Percentiles rank a stretch among this genome's conserved stretches.
Evolutionary conservation across 2,113 vertebrate species (phyloP).

Genomic region (Motacilla alba): DNA sequence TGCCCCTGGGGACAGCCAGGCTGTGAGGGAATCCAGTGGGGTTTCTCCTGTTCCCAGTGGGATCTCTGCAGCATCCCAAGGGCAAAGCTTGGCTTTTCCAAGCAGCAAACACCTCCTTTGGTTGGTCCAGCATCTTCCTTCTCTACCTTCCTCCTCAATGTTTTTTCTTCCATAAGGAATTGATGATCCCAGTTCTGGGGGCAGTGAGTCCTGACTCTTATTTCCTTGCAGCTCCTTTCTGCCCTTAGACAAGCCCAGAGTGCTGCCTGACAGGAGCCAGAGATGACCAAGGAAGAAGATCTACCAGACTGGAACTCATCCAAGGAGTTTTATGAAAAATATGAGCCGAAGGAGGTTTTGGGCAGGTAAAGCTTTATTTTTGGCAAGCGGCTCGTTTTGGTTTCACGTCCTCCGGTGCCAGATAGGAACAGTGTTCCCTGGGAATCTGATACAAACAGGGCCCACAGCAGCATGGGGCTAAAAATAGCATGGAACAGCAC

Average conservation of each 20-base stretch:
- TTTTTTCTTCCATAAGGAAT: background rate
- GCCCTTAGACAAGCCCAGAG: background rate
- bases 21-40: background rate
- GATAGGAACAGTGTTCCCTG: background rate
- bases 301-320: conserved; percentile 85
- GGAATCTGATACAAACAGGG: background rate
- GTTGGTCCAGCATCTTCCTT: background rate
- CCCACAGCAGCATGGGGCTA: background rate
- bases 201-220: background rate
- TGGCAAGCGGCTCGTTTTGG: background rate
- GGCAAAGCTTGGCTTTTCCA: background rate
- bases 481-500: background rate
- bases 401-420: background rate
- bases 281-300: conserved; percentile 83
- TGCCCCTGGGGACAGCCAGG: background rate
- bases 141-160: background rate
- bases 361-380: conserved; percentile 73
- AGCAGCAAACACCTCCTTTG: background rate
- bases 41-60: background rate
- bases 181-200: background rate
- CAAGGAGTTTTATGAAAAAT: conserved; percentile 93
- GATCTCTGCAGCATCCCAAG: background rate
- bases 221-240: background rate
- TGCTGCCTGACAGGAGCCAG: background rate
- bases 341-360: conserved; percentile 92